phyloP scores from a whole-genome alignment of 2,888 invertebrate species.

The Meandrusa payeni region DNA sequence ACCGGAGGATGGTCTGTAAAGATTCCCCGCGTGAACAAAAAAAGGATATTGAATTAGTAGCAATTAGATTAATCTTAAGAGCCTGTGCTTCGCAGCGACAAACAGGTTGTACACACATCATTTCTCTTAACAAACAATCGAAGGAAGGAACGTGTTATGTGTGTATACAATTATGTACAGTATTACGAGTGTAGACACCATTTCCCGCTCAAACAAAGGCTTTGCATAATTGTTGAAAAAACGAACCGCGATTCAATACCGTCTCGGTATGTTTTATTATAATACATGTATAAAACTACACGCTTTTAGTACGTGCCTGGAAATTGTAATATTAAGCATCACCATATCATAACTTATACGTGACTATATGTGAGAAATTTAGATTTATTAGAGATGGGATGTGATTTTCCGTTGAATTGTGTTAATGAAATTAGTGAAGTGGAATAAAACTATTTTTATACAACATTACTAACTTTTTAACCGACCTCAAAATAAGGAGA shows the following conservation, averaged over 20 bases:
- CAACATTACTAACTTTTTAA: too few relatives aligned
- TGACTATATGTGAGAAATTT: background rate
- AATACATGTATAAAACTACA: background rate
- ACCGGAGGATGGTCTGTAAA: too few relatives aligned
- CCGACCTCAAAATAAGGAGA: too few relatives aligned
- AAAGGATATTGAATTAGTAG: too few relatives aligned
- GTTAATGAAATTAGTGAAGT: conserved; percentile 4
- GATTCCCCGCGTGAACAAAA: too few relatives aligned
- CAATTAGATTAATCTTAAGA: too few relatives aligned
- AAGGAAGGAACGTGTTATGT: too few relatives aligned
- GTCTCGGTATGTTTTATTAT: background rate
- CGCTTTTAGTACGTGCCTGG: background rate
- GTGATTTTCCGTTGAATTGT: background rate
- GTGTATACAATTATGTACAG: background rate
- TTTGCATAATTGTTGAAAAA: conserved; percentile 5
- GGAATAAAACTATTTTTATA: too few relatives aligned
- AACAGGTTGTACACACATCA: too few relatives aligned
- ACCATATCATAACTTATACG: conserved; percentile 8
- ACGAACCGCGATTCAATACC: background rate
- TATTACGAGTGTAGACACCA: background rate
- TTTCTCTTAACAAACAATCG: too few relatives aligned
- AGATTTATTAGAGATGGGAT: conserved; percentile 1
- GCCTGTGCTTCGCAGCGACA: too few relatives aligned
- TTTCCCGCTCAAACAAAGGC: conserved; percentile 11
- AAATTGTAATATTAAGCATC: background rate